Conservation (phyloP, 2,888 invertebrate genomes). For the Eristalis arbustorum region DNA sequence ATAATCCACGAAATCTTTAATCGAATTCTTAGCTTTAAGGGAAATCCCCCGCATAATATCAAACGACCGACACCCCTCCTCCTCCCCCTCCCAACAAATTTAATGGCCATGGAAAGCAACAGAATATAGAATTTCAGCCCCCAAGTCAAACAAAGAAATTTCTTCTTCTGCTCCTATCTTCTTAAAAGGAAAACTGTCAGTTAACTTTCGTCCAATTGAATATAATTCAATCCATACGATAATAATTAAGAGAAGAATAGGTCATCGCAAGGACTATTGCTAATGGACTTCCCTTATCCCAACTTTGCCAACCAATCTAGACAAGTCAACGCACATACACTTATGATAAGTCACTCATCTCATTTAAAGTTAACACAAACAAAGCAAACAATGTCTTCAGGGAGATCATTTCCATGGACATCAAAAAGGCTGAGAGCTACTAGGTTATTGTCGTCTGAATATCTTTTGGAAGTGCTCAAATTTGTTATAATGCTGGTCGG, state of each 20-base stretch:
- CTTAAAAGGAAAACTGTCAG: neutral
- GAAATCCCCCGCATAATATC: neutral
- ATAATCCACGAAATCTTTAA: neutral
- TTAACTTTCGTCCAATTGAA: slow-evolving; percentile 12
- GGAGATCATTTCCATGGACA: slow-evolving; percentile 26
- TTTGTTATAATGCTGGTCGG: slow-evolving; percentile 4
- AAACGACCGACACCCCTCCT: neutral
- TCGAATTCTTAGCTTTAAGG: neutral
- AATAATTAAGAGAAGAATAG: slow-evolving; percentile 8
- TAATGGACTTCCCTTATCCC: slow-evolving; percentile 15
- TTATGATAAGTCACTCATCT: neutral
- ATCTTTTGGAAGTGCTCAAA: neutral
- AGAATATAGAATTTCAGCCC: neutral
- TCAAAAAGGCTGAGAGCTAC: slow-evolving; percentile 18
- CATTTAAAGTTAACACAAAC: neutral
- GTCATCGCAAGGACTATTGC: neutral
- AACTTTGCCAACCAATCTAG: neutral
- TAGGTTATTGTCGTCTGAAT: neutral
- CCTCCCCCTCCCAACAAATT: neutral
- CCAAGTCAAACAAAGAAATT: neutral
- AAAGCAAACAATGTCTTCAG: neutral
- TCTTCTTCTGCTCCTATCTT: neutral
- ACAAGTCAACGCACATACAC: too few species aligned
- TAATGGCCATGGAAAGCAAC: neutral
- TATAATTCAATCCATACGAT: slow-evolving; percentile 23